phyloP scores from a whole-genome alignment of 2,113 vertebrate genomes.

The Lutjanus erythropterus region DNA sequence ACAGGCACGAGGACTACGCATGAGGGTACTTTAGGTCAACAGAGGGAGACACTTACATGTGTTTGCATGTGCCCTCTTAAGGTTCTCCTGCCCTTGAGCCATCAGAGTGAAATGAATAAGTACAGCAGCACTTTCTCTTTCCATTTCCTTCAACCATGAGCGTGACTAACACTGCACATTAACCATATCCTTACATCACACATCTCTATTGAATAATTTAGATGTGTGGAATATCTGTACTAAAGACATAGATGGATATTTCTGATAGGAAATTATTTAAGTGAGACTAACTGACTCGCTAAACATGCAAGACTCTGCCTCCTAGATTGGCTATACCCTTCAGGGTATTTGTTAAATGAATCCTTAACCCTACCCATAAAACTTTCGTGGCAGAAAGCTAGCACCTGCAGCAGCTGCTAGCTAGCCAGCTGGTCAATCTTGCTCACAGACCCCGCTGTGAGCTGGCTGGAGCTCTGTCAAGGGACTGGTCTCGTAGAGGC shows the following conservation, averaged over 20 bases:
- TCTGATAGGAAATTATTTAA: not conserved
- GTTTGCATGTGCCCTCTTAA: slow-evolving; percentile 33
- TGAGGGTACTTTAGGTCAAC: slow-evolving; percentile 30
- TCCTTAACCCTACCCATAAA: too few relatives aligned
- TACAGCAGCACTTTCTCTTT: not conserved
- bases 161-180: not conserved
- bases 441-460: too few relatives aligned
- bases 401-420: too few relatives aligned
- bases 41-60: slow-evolving; percentile 33
- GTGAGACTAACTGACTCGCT: too few relatives aligned
- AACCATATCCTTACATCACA: not conserved
- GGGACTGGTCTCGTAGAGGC: too few relatives aligned
- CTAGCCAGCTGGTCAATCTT: too few relatives aligned
- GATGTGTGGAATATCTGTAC: not conserved
- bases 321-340: too few relatives aligned
- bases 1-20: not conserved
- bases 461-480: too few relatives aligned
- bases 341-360: too few relatives aligned
- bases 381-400: too few relatives aligned
- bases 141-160: not conserved
- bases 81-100: not conserved
- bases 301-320: too few relatives aligned
- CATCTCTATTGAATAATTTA: not conserved
- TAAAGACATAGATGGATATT: not conserved
- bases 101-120: slow-evolving; percentile 16